These are phyloP conservation scores for Vireo altiloquus DNA, from an alignment of 2,113 vertebrate species.

Conservation along the genomic window DNA sequence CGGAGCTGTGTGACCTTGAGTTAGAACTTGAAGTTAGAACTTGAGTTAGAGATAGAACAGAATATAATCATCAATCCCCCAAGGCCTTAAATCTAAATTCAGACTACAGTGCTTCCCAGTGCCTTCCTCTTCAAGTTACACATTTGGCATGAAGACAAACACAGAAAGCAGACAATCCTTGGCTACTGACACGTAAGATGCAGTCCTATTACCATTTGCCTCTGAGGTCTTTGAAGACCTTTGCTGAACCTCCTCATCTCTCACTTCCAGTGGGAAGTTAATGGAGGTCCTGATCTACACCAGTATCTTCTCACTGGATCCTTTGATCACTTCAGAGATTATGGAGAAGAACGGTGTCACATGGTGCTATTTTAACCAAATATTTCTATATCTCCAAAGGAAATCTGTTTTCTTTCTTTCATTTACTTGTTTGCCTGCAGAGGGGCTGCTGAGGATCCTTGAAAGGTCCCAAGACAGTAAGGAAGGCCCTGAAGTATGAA, in stretches of 20 bases:
- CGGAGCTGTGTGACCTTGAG: neutral
- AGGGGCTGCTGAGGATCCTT: neutral
- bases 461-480: neutral
- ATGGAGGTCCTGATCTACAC: neutral
- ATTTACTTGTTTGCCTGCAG: neutral
- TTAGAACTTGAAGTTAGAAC: too few species aligned
- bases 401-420: neutral
- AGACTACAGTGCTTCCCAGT: neutral
- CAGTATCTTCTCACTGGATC: neutral
- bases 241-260: neutral
- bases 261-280: neutral
- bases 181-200: neutral
- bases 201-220: neutral
- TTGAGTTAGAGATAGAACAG: too few species aligned
- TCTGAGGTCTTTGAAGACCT: neutral
- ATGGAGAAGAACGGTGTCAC: neutral
- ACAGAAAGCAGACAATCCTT: neutral
- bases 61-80: neutral
- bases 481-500: neutral
- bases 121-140: neutral
- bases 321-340: neutral
- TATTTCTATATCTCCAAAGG: neutral
- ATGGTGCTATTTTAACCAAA: neutral
- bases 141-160: neutral
- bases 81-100: neutral